Evolutionary conservation across 2,888 invertebrate species (phyloP).

Genomic region (Emmelina monodactyla): DNA sequence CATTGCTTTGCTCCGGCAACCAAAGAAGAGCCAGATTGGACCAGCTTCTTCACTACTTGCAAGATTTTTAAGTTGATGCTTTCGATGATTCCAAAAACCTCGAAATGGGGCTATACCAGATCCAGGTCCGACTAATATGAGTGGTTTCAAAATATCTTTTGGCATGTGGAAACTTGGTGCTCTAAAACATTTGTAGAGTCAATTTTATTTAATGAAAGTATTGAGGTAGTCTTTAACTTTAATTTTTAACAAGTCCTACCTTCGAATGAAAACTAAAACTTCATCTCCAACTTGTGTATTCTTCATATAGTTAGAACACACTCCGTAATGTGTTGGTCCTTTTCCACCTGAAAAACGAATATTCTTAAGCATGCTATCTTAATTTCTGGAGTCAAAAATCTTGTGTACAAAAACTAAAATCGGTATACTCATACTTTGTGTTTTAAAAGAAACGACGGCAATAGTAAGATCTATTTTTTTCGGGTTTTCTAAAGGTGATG

Average conservation of each 20-base stretch:
- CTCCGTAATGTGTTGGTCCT: constrained; percentile 86
- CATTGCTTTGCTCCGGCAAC: constrained; percentile 80
- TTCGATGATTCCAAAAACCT: constrained; percentile 90
- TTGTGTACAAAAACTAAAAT: neutral
- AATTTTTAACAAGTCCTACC: constrained; percentile 66
- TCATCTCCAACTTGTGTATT: constrained; percentile 71
- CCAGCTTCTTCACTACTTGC: constrained; percentile 27
- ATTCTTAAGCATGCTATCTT: neutral
- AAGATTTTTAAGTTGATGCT: constrained; percentile 27
- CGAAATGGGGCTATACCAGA: constrained; percentile 95
- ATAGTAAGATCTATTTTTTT: constrained; percentile 89
- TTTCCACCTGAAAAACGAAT: constrained; percentile 68
- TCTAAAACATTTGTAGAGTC: constrained; percentile 50
- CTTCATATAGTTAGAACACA: constrained; percentile 90
- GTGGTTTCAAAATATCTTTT: constrained; percentile 73
- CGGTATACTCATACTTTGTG: constrained; percentile 68
- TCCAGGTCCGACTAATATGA: constrained; percentile 89
- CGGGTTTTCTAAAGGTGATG: constrained; percentile 77
- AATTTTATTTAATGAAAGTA: neutral
- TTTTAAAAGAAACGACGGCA: constrained; percentile 86
- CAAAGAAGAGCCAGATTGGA: constrained; percentile 83
- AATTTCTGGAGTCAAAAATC: neutral
- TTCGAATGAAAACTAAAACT: constrained; percentile 78
- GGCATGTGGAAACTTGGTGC: constrained; percentile 89
- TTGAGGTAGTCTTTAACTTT: neutral